Conservation (phyloP, 2,797 vertebrate species). For the Danionella dracula region DNA sequence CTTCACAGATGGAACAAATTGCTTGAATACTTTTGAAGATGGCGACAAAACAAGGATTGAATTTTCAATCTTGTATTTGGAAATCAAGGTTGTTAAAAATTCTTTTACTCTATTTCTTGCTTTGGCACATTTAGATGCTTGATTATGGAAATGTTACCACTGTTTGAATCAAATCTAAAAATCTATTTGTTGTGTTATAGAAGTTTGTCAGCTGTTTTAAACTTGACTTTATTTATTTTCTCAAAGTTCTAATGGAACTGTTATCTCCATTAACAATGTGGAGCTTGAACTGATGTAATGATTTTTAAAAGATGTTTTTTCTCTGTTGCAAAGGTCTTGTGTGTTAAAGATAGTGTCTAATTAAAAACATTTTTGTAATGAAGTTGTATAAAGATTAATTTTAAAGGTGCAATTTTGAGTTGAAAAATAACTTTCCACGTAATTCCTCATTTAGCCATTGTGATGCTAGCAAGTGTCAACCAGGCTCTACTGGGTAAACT, state of each 20-base stretch:
- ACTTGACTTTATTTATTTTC: slow-evolving; percentile 23
- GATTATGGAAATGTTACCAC: background rate
- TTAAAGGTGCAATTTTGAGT: too few relatives aligned
- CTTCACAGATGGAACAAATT: background rate
- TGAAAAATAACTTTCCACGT: too few relatives aligned
- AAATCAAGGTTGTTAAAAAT: background rate
- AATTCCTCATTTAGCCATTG: too few relatives aligned
- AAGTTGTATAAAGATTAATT: too few relatives aligned
- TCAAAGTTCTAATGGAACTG: slow-evolving; percentile 32
- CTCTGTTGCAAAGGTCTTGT: slow-evolving; percentile 16
- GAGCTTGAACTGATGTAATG: slow-evolving; percentile 24
- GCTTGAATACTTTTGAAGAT: background rate
- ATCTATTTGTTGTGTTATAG: background rate
- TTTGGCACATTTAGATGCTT: slow-evolving; percentile 12
- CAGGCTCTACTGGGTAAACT: too few relatives aligned
- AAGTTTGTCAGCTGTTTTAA: slow-evolving; percentile 39
- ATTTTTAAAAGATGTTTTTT: background rate
- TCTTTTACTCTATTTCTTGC: background rate
- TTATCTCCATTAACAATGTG: slow-evolving; percentile 47
- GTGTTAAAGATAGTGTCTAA: background rate
- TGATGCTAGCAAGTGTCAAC: too few relatives aligned
- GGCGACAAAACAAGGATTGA: background rate
- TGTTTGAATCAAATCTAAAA: background rate
- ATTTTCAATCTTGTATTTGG: background rate
- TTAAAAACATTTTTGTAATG: background rate